phyloP scores from a whole-genome alignment of 2,113 vertebrate genomes.

The Columba livia region DNA sequence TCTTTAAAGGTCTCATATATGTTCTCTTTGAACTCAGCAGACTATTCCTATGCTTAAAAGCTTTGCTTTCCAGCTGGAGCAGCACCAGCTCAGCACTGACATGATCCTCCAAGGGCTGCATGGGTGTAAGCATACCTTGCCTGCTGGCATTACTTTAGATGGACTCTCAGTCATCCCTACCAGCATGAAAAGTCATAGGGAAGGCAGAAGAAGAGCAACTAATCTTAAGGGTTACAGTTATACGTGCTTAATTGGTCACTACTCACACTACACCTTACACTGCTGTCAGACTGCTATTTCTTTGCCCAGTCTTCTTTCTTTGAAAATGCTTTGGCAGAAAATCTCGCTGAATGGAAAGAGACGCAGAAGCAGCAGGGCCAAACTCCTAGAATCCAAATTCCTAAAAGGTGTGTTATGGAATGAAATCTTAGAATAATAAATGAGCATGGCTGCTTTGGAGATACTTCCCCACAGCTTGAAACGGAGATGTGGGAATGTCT shows the following conservation, averaged over 20 bases:
- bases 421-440: constrained; percentile 32
- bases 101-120: not conserved
- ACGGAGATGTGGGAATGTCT: constrained; percentile 34
- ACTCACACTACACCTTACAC: not conserved
- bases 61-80: not conserved
- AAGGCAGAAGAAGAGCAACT: not conserved
- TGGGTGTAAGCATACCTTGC: not conserved
- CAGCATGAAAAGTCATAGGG: not conserved
- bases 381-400: constrained; percentile 35
- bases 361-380: not conserved
- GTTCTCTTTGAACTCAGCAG: not conserved
- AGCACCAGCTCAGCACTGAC: not conserved
- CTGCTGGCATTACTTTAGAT: not conserved
- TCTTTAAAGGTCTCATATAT: not conserved
- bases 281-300: not conserved
- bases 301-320: not conserved
- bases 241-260: not conserved
- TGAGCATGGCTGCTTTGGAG: constrained; percentile 20
- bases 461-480: constrained; percentile 60
- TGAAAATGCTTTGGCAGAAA: constrained; percentile 10
- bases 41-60: not conserved
- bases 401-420: constrained; percentile 61
- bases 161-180: not conserved
- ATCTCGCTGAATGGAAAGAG: not conserved
- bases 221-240: not conserved